Evolutionary conservation across 1,140 invertebrate species (phyloP), one percentile per base, ranked within the genome.

Genomic region (Leptonema lineaticorne): DNA sequence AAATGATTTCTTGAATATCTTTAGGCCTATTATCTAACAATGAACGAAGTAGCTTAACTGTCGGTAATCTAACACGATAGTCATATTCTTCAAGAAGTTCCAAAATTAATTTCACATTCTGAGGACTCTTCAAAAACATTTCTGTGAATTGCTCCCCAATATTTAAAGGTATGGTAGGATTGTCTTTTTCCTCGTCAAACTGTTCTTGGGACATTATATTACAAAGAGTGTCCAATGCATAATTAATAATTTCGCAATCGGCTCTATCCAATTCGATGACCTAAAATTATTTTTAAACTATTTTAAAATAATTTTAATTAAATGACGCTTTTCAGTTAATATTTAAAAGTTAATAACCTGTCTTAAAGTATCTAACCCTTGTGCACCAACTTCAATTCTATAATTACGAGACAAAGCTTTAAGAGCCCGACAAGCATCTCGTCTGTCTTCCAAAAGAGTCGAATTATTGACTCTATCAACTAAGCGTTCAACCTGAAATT

Each of bases 131-230:
- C 6, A 98, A 92, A 76, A 98, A 97, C 84, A 99, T 98, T 85
- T 99, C 97, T 4, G 97, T 97, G 76, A 99, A 99, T 77, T 98
- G 94, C 76, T 94, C 92, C 8, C 97, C 96, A 56, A 88, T 85
- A 73, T 88, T 88, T n/a, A 86, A 81, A 1, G 84, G 82, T 11
- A 87, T 81, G 16, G 80, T 76, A 5, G 82, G 83, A 70, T 85
- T 84, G 57, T 88, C 85, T 80, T 88, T 87, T 82, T 94, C 92
- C 78, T 93, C 92, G 27, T 94, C 90, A 75, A 93, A 91, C 33
- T 88, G 85, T 76, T 94, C 90, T 74, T 90, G 89, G 18, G 89
- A 90, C 67, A 95, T 94, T 63, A 99, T 87, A 81, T 96, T 95
- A 76, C 91, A 92, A 0, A 99, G 82, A 1, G 95, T 93, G 75